Conservation (phyloP, 2,797 vertebrate genomes). For the Enteromius thamalakanensis region DNA sequence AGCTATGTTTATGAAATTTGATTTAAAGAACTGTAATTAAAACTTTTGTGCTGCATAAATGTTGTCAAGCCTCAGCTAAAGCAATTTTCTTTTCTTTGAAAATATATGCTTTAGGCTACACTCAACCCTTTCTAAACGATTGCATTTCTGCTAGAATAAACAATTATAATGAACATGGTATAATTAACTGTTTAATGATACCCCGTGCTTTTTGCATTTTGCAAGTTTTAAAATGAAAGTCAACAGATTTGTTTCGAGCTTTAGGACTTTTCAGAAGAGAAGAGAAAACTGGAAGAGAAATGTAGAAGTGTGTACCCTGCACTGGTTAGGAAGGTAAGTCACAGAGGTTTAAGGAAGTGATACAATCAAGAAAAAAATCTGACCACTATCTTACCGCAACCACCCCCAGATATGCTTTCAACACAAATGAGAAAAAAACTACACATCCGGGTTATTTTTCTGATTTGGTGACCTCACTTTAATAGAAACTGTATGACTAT, state of each 20-base stretch:
- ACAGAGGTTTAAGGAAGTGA: slow-evolving; percentile 58
- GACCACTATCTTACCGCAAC: slow-evolving; percentile 24
- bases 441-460: not conserved
- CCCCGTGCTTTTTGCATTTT: not conserved
- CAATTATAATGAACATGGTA: not conserved
- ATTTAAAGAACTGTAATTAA: not conserved
- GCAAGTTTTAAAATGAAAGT: slow-evolving; percentile 42
- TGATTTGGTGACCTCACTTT: slow-evolving; percentile 7
- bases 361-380: slow-evolving; percentile 34
- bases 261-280: slow-evolving; percentile 54
- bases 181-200: not conserved
- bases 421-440: not conserved
- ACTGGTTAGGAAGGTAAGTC: slow-evolving; percentile 52
- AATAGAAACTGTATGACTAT: slow-evolving; percentile 5
- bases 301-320: slow-evolving; percentile 56
- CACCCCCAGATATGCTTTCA: slow-evolving; percentile 36
- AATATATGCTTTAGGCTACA: not conserved
- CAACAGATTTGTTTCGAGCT: not conserved
- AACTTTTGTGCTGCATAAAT: not conserved
- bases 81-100: not conserved
- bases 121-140: not conserved
- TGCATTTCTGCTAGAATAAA: no score
- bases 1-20: not conserved
- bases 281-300: slow-evolving; percentile 69
- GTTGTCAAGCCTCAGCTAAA: not conserved